These are phyloP conservation scores for Melitaea athalia DNA, from an alignment of 2,888 invertebrate species.

Conservation along the genomic window DNA sequence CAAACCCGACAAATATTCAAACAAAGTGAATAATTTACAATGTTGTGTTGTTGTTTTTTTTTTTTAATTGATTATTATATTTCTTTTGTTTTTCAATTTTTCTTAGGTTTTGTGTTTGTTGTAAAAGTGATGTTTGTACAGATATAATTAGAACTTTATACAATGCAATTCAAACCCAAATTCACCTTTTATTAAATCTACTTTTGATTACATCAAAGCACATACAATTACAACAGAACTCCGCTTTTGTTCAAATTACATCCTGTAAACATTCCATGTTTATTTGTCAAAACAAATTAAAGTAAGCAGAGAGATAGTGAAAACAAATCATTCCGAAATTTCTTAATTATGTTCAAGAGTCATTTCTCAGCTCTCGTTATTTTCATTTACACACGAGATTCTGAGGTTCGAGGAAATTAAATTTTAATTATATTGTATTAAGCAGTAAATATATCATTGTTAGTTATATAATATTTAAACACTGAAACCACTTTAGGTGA, in stretches of 20 bases:
- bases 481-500: too few relatives aligned
- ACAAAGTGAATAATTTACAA: too few relatives aligned
- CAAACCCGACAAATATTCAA: too few relatives aligned
- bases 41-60: too few relatives aligned
- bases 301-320: conserved; percentile 18
- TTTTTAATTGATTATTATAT: too few relatives aligned
- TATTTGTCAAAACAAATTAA: conserved; percentile 26
- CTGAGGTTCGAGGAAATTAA: conserved; percentile 11
- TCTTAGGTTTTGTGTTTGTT: too few relatives aligned
- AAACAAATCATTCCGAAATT: conserved; percentile 30
- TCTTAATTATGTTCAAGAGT: conserved; percentile 26
- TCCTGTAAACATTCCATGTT: conserved; percentile 23
- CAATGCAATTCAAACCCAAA: too few relatives aligned
- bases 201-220: background rate
- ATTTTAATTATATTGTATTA: conserved; percentile 11
- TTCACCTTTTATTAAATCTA: too few relatives aligned
- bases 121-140: too few relatives aligned
- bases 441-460: background rate
- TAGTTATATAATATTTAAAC: too few relatives aligned
- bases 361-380: conserved; percentile 23
- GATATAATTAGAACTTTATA: too few relatives aligned
- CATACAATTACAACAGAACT: background rate
- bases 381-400: conserved; percentile 15
- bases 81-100: too few relatives aligned
- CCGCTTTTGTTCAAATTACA: background rate